Evolutionary conservation across 2,113 vertebrate species (phyloP).

Genomic region (Trachemys scripta): DNA sequence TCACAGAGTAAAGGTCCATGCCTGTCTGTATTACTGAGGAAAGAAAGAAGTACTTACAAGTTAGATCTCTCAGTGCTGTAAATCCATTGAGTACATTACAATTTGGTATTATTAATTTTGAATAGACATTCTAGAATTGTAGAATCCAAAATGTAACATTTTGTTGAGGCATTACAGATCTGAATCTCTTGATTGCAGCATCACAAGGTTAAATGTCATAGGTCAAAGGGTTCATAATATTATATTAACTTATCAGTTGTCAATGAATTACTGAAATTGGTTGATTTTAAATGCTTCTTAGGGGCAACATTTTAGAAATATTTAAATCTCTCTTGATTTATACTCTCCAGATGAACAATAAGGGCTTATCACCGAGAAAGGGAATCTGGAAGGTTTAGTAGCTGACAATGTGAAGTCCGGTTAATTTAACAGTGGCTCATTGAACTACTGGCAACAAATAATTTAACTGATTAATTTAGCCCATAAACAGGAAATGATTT

Average conservation of each 20-base stretch:
- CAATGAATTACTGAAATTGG: background rate
- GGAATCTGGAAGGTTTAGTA: slow-evolving; percentile 33
- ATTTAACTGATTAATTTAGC: slow-evolving; percentile 38
- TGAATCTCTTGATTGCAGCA: background rate
- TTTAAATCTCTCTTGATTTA: slow-evolving; percentile 4
- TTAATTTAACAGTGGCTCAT: slow-evolving; percentile 30
- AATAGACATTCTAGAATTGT: background rate
- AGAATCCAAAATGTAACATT: background rate
- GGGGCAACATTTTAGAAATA: background rate
- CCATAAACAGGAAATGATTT: background rate
- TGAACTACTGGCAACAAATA: slow-evolving; percentile 56
- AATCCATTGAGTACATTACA: background rate
- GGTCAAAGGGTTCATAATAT: background rate
- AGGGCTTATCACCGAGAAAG: background rate
- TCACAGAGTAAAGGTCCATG: background rate
- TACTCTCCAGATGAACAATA: slow-evolving; percentile 32
- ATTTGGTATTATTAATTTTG: background rate
- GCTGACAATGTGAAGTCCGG: background rate
- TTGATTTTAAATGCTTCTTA: background rate
- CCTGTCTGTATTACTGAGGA: background rate
- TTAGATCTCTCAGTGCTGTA: background rate
- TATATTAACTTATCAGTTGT: background rate
- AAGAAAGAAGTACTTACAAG: background rate
- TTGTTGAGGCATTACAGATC: background rate
- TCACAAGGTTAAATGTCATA: background rate